A percentile compares a stretch with the other conserved stretches of the same genome.
Evolutionary conservation across 92 coral and sea anemone species (phyloP).

Genomic region (Bergia puertoricense): DNA sequence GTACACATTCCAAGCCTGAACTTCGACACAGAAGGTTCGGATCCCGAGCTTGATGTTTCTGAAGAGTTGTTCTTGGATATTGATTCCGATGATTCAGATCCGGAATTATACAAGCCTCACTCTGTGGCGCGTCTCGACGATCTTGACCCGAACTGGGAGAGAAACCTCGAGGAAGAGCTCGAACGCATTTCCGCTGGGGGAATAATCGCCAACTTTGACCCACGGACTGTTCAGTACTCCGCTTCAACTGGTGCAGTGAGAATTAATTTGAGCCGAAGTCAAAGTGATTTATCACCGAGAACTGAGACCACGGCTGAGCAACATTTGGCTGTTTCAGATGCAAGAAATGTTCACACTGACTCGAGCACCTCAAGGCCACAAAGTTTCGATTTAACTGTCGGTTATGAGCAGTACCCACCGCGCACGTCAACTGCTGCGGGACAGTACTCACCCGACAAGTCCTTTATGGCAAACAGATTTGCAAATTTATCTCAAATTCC

Average conservation of each 20-base stretch:
- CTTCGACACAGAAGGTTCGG: conserved; percentile 71
- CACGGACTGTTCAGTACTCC: neutral
- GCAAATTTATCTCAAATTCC: conserved; percentile 62
- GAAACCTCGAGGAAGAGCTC: conserved; percentile 72
- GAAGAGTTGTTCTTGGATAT: conserved; percentile 66
- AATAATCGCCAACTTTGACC: conserved; percentile 19
- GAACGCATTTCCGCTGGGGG: conserved; percentile 74
- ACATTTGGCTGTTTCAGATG: neutral
- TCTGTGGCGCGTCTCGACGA: conserved; percentile 65
- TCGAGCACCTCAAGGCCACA: neutral
- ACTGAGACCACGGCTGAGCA: neutral
- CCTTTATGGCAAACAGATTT: conserved; percentile 44
- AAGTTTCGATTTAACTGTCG: conserved; percentile 35
- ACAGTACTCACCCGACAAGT: conserved; percentile 21
- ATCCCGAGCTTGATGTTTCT: conserved; percentile 60
- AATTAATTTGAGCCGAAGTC: conserved; percentile 20
- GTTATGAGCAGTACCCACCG: conserved; percentile 31
- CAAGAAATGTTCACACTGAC: neutral
- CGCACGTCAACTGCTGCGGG: conserved; percentile 66
- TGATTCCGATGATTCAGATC: conserved; percentile 75
- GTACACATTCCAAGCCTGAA: conserved; percentile 53
- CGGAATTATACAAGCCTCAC: conserved; percentile 64
- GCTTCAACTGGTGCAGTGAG: neutral
- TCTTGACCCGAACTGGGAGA: conserved; percentile 76
- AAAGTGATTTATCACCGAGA: conserved; percentile 47